Evolutionary conservation across 2,113 vertebrate species (phyloP).

Genomic region (Tautogolabrus adspersus): DNA sequence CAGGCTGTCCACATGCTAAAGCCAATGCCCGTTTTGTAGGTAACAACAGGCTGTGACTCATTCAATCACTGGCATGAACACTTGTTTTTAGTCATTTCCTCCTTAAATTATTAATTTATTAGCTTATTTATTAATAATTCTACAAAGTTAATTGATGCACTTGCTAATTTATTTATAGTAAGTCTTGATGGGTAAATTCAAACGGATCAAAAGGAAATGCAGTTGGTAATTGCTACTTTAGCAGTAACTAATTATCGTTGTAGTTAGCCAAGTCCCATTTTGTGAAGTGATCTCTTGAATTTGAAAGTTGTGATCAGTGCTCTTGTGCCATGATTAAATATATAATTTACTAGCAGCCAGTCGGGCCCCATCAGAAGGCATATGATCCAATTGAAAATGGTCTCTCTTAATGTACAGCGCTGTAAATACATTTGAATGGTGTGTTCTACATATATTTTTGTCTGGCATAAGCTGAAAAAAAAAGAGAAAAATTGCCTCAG

Average conservation of each 20-base stretch:
- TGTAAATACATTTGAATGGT: slow-evolving; percentile 87
- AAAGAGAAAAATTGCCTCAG: slow-evolving; percentile 65
- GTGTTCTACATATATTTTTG: slow-evolving; percentile 83
- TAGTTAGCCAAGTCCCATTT: slow-evolving; percentile 79
- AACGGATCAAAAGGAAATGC: slow-evolving; percentile 58
- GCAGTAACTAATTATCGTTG: slow-evolving; percentile 70
- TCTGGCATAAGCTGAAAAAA: slow-evolving; percentile 74
- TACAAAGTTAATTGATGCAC: slow-evolving; percentile 71
- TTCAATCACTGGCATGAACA: slow-evolving; percentile 72
- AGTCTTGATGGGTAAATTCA: slow-evolving; percentile 53
- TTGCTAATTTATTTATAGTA: slow-evolving; percentile 69
- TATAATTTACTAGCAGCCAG: slow-evolving; percentile 68
- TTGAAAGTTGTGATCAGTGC: slow-evolving; percentile 82
- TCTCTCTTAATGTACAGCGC: slow-evolving; percentile 83
- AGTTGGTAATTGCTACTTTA: slow-evolving; percentile 66
- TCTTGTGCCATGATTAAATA: slow-evolving; percentile 83
- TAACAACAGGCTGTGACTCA: slow-evolving; percentile 71
- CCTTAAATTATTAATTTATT: slow-evolving; percentile 82
- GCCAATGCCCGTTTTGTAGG: slow-evolving; percentile 71
- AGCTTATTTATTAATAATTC: slow-evolving; percentile 79
- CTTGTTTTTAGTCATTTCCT: slow-evolving; percentile 74
- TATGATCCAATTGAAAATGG: slow-evolving; percentile 68
- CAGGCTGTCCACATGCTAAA: slow-evolving; percentile 62
- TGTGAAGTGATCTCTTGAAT: slow-evolving; percentile 82
- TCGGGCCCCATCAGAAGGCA: slow-evolving; percentile 60